phyloP scores from a whole-genome alignment of 2,888 invertebrate genomes.

The Minunthozetes semirufus region DNA sequence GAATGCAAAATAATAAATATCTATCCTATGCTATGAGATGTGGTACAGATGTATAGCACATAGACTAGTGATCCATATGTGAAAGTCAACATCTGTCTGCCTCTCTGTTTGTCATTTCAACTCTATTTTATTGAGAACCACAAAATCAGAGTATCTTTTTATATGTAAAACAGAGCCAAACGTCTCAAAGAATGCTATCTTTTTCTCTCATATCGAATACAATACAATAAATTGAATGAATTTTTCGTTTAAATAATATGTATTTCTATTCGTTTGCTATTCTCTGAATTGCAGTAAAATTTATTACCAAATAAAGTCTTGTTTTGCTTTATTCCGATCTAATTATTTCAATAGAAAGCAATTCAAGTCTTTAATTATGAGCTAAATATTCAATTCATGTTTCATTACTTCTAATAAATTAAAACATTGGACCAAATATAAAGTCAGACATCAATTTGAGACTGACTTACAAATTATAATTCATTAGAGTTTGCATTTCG shows the following conservation, averaged over 20 bases:
- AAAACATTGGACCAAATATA: background rate
- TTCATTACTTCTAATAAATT: conserved; percentile 8
- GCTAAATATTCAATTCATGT: conserved; percentile 2
- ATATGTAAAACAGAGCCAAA: conserved; percentile 2
- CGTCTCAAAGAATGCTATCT: background rate
- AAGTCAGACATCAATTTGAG: background rate
- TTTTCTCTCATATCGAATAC: background rate
- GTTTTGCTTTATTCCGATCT: background rate
- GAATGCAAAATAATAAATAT: background rate
- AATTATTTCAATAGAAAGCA: background rate
- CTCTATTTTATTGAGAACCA: conserved; percentile 15
- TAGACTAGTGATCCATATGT: background rate
- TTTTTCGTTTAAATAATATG: background rate
- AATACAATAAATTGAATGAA: background rate
- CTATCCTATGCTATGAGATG: conserved; percentile 2
- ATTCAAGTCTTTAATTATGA: background rate
- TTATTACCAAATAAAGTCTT: background rate
- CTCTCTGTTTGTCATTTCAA: background rate
- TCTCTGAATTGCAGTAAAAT: background rate
- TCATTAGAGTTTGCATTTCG: background rate
- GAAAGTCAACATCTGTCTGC: conserved; percentile 23
- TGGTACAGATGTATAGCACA: background rate
- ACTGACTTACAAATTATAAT: background rate
- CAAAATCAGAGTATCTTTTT: conserved; percentile 19
- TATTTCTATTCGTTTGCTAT: background rate